Conservation (phyloP, 37 sponge, comb jelly and placozoan genomes). For the Crambe crambe region DNA sequence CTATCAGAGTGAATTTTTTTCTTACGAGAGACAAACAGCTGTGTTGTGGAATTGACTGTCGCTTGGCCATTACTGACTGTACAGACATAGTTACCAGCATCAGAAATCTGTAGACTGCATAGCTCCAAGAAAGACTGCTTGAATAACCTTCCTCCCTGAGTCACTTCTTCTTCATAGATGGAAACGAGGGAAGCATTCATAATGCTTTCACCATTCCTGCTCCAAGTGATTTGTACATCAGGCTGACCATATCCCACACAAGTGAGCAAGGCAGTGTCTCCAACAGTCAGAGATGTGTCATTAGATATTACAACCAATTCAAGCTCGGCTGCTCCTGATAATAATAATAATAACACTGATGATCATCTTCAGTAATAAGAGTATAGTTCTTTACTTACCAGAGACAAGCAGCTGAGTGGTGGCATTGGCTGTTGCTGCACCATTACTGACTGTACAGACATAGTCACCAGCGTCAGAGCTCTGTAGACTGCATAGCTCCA, state of each 20-base stretch:
- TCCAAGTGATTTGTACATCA: constrained; percentile 9
- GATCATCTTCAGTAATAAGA: neutral
- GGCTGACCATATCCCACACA: constrained; percentile 26
- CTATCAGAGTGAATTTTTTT: too few relatives aligned
- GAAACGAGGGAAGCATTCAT: constrained; percentile 16
- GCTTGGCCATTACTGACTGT: neutral
- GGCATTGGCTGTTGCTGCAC: neutral
- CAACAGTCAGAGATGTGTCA: neutral
- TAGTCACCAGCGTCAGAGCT: constrained; percentile 3
- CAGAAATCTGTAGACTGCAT: constrained; percentile 8
- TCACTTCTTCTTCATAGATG: constrained; percentile 9
- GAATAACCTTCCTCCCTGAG: neutral
- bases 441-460: constrained; percentile 16
- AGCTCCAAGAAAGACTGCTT: constrained; percentile 30
- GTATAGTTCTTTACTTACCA: neutral
- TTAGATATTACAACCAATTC: constrained; percentile 6
- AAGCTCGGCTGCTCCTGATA: neutral
- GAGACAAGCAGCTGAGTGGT: neutral
- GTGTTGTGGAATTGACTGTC: neutral
- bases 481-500: constrained; percentile 37
- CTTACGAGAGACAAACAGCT: neutral
- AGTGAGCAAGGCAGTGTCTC: neutral
- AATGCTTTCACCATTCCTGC: constrained; percentile 7
- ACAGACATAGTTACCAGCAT: constrained; percentile 11
- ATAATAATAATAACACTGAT: too few relatives aligned